These are phyloP conservation scores for Tragelaphus scriptus DNA, from an alignment of 2,113 vertebrate species.

Conservation along the genomic window DNA sequence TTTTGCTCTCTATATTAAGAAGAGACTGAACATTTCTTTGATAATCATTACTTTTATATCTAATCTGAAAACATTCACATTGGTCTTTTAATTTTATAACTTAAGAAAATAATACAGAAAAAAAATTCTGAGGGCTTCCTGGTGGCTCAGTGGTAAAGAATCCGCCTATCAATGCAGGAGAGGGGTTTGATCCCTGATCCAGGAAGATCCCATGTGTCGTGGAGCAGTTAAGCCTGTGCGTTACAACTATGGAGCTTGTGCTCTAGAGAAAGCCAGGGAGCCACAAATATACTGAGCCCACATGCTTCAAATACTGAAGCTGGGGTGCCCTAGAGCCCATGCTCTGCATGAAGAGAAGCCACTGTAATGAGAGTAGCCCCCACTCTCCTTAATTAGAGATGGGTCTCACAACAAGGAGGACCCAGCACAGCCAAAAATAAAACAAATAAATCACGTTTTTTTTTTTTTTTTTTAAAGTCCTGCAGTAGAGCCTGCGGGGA, in stretches of 20 bases:
- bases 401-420: background rate
- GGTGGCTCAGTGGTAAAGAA: background rate
- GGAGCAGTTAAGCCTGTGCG: background rate
- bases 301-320: background rate
- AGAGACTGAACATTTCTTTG: background rate
- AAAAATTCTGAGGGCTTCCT: background rate
- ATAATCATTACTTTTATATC: background rate
- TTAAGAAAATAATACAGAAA: background rate
- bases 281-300: background rate
- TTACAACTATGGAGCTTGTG: background rate
- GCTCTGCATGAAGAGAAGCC: background rate
- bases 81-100: background rate
- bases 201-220: background rate
- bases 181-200: background rate
- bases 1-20: background rate
- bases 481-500: too few relatives aligned
- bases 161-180: background rate
- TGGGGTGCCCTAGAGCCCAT: background rate
- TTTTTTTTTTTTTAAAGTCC: too few relatives aligned
- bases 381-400: background rate
- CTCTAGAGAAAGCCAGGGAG: background rate
- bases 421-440: background rate
- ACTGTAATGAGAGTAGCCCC: background rate
- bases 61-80: background rate
- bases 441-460: background rate